A percentile compares a stretch with the other conserved stretches of the same genome.
Evolutionary conservation across 1,140 invertebrate genomes (phyloP).

Genomic region (Chlorops oryzae): DNA sequence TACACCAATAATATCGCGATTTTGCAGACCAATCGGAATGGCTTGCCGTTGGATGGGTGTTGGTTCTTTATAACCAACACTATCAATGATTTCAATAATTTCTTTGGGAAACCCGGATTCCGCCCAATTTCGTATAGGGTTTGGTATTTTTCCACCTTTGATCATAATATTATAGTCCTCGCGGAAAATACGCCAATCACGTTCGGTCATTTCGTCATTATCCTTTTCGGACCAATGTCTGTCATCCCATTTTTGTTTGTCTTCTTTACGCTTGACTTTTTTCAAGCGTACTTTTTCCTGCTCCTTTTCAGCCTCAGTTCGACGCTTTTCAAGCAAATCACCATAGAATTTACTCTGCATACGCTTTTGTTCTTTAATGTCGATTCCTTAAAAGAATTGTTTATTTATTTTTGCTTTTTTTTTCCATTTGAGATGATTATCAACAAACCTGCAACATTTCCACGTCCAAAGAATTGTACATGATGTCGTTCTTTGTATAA

Average conservation of each 20-base stretch:
- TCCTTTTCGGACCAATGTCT: slow-evolving; percentile 98
- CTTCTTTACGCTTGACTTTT: slow-evolving; percentile 91
- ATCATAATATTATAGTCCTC: slow-evolving; percentile 99
- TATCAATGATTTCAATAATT: slow-evolving; percentile 90
- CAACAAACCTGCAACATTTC: slow-evolving; percentile 76
- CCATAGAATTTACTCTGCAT: slow-evolving; percentile 98
- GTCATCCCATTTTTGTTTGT: slow-evolving; percentile 98
- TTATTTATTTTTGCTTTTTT: background rate
- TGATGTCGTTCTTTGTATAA: slow-evolving; percentile 95
- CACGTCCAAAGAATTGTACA: slow-evolving; percentile 95
- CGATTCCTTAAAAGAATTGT: slow-evolving; percentile 59
- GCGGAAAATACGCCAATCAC: slow-evolving; percentile 99
- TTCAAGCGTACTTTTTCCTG: slow-evolving; percentile 93
- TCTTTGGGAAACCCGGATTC: slow-evolving; percentile 89
- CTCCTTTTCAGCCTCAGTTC: slow-evolving; percentile 95
- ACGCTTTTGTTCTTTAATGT: slow-evolving; percentile 94
- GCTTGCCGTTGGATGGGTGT: slow-evolving; percentile 99
- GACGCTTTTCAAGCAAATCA: slow-evolving; percentile 86
- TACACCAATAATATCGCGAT: slow-evolving; percentile 98
- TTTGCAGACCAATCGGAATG: slow-evolving; percentile 97
- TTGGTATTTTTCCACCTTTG: slow-evolving; percentile 95
- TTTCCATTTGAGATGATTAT: background rate
- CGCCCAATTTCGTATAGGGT: slow-evolving; percentile 91
- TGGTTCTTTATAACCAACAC: slow-evolving; percentile 95
- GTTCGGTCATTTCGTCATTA: slow-evolving; percentile 92